Percentiles rank a stretch among this genome's conserved stretches.
phyloP scores from a whole-genome alignment of 2,797 vertebrate genomes.

The Mormyrus proboscirostris region DNA sequence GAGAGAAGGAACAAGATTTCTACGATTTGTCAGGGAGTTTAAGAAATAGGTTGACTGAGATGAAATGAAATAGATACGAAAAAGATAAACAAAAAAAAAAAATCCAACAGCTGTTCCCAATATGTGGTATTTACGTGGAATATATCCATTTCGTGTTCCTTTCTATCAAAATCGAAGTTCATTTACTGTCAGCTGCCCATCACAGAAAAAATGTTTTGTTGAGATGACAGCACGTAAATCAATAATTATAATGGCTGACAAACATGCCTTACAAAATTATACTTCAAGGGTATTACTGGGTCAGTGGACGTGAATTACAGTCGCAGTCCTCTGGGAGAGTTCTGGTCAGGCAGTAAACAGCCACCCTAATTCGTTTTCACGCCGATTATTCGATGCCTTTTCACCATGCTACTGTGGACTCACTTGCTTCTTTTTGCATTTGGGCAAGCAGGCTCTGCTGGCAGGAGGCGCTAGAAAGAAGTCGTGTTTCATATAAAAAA shows the following conservation, averaged over 20 bases:
- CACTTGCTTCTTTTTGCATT: background rate
- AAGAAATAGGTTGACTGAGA: background rate
- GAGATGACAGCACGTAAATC: slow-evolving; percentile 17
- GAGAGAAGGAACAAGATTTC: background rate
- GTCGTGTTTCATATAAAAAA: background rate
- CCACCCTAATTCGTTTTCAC: background rate
- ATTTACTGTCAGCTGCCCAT: slow-evolving; percentile 21
- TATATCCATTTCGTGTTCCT: background rate
- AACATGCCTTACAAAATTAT: slow-evolving; percentile 20
- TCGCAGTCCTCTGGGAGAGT: background rate
- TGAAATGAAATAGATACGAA: background rate
- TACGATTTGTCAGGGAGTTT: background rate
- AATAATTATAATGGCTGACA: slow-evolving; percentile 22
- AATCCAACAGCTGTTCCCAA: background rate
- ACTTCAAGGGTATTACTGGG: slow-evolving; percentile 7
- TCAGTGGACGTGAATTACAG: slow-evolving; percentile 14
- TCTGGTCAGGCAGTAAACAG: background rate
- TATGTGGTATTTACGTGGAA: background rate
- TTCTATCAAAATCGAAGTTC: slow-evolving; percentile 23
- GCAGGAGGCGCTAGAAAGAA: background rate
- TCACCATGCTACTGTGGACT: background rate
- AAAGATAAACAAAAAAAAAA: background rate
- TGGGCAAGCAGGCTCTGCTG: background rate
- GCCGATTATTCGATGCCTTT: background rate
- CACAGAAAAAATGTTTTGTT: slow-evolving; percentile 2